These are phyloP conservation scores for Euspilapteryx auroguttella DNA, from an alignment of 2,888 invertebrate genomes.

Conservation along the genomic window DNA sequence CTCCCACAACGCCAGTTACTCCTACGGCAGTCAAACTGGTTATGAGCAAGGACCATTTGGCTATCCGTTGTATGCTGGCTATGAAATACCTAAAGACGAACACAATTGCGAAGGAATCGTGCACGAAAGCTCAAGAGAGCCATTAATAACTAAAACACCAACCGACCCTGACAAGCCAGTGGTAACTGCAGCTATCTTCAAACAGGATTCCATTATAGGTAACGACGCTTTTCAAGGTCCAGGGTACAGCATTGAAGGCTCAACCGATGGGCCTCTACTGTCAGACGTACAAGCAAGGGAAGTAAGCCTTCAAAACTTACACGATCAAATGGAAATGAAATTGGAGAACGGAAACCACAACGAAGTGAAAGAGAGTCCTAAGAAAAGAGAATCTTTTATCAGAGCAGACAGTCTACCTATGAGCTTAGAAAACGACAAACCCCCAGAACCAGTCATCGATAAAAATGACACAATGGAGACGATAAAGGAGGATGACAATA, in stretches of 20 bases:
- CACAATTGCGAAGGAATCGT: constrained; percentile 31
- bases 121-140: constrained; percentile 47
- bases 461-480: constrained; percentile 25
- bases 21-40: constrained; percentile 78
- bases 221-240: constrained; percentile 42
- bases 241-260: constrained; percentile 51
- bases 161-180: constrained; percentile 65
- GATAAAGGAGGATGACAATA: constrained; percentile 41
- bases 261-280: constrained; percentile 47
- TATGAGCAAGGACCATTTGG: constrained; percentile 75
- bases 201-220: constrained; percentile 61
- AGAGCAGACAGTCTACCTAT: constrained; percentile 59
- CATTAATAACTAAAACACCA: constrained; percentile 44
- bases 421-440: constrained; percentile 46
- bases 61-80: constrained; percentile 66
- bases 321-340: constrained; percentile 37
- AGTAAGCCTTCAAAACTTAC: constrained; percentile 38
- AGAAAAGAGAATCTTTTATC: constrained; percentile 48
- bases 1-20: constrained; percentile 73
- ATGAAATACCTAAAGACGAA: constrained; percentile 40
- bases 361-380: constrained; percentile 32
- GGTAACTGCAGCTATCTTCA: constrained; percentile 71
- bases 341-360: constrained; percentile 41
- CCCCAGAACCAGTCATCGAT: constrained; percentile 13
- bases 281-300: constrained; percentile 54